These are phyloP conservation scores for Sparidentex hasta DNA, from an alignment of 2,797 vertebrate species.

Conservation along the genomic window DNA sequence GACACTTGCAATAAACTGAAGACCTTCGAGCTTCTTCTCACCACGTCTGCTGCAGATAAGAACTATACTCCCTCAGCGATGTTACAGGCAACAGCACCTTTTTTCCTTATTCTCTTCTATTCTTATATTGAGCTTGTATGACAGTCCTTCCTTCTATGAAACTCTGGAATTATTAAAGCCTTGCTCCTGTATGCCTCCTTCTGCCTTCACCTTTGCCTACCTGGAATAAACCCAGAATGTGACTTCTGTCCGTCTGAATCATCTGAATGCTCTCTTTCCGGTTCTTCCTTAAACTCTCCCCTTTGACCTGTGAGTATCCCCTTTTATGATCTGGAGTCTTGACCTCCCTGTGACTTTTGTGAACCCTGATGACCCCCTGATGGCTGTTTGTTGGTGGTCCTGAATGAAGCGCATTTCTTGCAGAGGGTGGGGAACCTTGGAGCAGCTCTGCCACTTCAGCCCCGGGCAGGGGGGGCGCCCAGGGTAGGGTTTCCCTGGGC, in stretches of 20 bases:
- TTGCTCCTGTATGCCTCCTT: conserved; percentile 45
- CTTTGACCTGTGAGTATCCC: conserved; percentile 52
- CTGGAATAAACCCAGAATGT: conserved; percentile 49
- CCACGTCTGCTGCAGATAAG: conserved; percentile 57
- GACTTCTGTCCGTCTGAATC: conserved; percentile 38
- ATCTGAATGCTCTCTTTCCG: conserved; percentile 53
- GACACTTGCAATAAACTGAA: conserved; percentile 4
- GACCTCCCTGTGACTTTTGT: conserved; percentile 67
- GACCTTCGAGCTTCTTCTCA: conserved; percentile 13
- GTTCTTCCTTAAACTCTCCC: conserved; percentile 50
- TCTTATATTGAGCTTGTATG: conserved; percentile 12
- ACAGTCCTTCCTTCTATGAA: conserved; percentile 21
- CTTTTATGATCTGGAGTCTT: conserved; percentile 41
- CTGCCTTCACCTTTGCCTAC: conserved; percentile 46
- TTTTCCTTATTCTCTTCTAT: conserved; percentile 27
- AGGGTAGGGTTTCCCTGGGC: conserved; percentile 62
- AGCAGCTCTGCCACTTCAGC: conserved; percentile 71
- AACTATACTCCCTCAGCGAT: conserved; percentile 73
- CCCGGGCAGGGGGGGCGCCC: conserved; percentile 72
- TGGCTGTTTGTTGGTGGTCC: conserved; percentile 64
- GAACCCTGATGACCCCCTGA: conserved; percentile 53
- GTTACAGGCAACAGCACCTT: conserved; percentile 30
- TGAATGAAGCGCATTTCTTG: conserved; percentile 83
- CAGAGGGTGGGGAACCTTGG: conserved; percentile 85
- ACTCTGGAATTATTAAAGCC: conserved; percentile 24